Evolutionary conservation across 2,113 vertebrate species (phyloP).

Genomic region (Eidolon helvum): DNA sequence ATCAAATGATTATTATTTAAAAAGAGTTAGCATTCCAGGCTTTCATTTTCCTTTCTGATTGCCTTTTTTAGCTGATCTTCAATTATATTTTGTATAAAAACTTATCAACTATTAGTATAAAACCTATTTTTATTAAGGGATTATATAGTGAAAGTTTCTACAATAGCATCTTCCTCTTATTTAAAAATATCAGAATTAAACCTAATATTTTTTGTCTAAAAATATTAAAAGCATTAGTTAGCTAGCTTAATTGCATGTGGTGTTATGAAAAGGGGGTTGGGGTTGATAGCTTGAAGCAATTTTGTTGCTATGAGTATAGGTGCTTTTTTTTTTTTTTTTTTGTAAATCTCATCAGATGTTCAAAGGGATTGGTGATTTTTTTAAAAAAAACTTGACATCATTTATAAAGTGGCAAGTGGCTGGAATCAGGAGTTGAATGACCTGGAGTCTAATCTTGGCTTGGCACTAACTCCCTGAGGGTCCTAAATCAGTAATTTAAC

Average conservation of each 20-base stretch:
- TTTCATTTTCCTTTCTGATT: not conserved
- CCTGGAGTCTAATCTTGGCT: not conserved
- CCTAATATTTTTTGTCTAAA: not conserved
- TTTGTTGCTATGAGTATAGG: not conserved
- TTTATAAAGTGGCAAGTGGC: not conserved
- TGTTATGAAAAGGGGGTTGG: not conserved
- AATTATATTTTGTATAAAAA: slow-evolving; percentile 30
- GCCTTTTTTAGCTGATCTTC: not conserved
- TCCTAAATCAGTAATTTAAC: not conserved
- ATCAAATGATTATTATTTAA: not conserved
- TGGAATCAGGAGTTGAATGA: not conserved
- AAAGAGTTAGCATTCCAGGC: not conserved
- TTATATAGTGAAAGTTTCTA: slow-evolving; percentile 33
- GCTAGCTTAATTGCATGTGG: not conserved
- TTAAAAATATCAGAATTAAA: not conserved
- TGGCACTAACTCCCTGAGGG: not conserved
- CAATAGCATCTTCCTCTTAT: not conserved
- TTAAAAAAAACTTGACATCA: not conserved
- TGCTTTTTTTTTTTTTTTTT: not conserved
- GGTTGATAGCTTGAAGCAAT: not conserved
- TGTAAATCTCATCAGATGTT: not conserved
- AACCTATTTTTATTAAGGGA: not conserved
- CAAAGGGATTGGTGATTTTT: not conserved
- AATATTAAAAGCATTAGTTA: not conserved
- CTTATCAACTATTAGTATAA: not conserved